Conservation (phyloP, 1,140 invertebrate genomes). For the Drosophila ambigua region DNA sequence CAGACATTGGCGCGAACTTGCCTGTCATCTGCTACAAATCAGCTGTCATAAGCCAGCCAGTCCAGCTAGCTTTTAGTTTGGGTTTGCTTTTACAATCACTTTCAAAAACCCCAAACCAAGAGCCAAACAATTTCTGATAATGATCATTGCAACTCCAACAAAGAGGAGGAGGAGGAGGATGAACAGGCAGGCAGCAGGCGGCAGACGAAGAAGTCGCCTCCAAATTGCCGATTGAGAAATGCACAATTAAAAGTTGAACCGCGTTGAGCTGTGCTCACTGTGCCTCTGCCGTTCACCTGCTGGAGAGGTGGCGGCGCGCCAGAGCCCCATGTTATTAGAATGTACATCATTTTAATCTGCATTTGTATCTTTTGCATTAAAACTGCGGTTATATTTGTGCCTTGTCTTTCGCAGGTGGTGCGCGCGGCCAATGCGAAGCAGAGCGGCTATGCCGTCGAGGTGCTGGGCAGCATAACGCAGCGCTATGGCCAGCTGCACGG, state of each 20-base stretch:
- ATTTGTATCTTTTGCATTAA: slow-evolving; percentile 29
- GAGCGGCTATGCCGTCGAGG: slow-evolving; percentile 55
- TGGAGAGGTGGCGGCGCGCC: slow-evolving; percentile 22
- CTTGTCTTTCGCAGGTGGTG: slow-evolving; percentile 56
- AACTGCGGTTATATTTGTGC: neutral
- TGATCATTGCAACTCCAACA: slow-evolving; percentile 58
- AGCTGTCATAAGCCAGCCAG: slow-evolving; percentile 67
- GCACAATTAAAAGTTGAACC: slow-evolving; percentile 63
- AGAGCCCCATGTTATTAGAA: slow-evolving; percentile 56
- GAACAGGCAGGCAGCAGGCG: slow-evolving; percentile 28
- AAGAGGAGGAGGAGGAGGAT: slow-evolving; percentile 16
- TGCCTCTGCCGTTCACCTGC: slow-evolving; percentile 51
- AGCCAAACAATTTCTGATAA: slow-evolving; percentile 57
- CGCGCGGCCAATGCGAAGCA: slow-evolving; percentile 49
- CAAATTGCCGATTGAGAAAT: slow-evolving; percentile 60
- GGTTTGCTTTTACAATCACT: slow-evolving; percentile 72
- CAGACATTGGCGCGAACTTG: slow-evolving; percentile 71
- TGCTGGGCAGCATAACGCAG: slow-evolving; percentile 46
- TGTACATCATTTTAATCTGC: slow-evolving; percentile 47
- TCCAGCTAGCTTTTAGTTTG: slow-evolving; percentile 31
- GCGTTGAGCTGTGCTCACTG: slow-evolving; percentile 9
- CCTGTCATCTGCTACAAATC: slow-evolving; percentile 81
- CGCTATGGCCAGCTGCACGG: slow-evolving; percentile 67
- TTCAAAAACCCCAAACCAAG: slow-evolving; percentile 59
- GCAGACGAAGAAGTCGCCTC: slow-evolving; percentile 22